Evolutionary conservation across 2,113 vertebrate genomes (phyloP).

Genomic region (Anhinga rufa): DNA sequence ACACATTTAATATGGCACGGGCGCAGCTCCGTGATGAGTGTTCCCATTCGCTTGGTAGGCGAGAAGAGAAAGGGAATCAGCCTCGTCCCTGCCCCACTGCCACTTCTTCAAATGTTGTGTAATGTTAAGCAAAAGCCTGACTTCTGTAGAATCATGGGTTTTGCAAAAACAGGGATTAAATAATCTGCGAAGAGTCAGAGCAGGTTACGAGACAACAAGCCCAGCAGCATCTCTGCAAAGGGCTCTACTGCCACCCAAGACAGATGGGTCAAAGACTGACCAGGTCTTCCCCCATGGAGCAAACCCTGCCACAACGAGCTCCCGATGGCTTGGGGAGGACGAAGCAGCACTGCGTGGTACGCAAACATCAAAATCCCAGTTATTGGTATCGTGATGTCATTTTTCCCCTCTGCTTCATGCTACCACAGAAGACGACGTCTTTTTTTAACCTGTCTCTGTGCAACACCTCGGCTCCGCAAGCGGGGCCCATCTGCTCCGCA

Average conservation of each 20-base stretch:
- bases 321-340: accelerated
- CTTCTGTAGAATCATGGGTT: neutral
- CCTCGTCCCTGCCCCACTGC: neutral
- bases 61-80: neutral
- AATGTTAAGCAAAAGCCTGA: neutral
- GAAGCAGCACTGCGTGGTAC: accelerated
- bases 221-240: neutral
- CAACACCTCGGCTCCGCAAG: neutral
- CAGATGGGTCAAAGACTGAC: neutral
- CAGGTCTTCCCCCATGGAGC: neutral
- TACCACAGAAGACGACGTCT: neutral
- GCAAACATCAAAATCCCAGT: neutral
- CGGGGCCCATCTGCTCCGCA: neutral
- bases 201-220: accelerated
- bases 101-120: neutral
- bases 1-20: neutral
- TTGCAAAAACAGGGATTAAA: neutral
- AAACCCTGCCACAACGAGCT: neutral
- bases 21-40: neutral
- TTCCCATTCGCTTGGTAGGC: neutral
- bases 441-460: conserved; percentile 8
- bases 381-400: neutral
- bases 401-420: neutral
- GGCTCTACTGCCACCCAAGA: neutral
- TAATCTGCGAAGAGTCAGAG: neutral